Base-by-base conservation (phyloP, 2,113 vertebrate species). In the Larimichthys crocea region DNA sequence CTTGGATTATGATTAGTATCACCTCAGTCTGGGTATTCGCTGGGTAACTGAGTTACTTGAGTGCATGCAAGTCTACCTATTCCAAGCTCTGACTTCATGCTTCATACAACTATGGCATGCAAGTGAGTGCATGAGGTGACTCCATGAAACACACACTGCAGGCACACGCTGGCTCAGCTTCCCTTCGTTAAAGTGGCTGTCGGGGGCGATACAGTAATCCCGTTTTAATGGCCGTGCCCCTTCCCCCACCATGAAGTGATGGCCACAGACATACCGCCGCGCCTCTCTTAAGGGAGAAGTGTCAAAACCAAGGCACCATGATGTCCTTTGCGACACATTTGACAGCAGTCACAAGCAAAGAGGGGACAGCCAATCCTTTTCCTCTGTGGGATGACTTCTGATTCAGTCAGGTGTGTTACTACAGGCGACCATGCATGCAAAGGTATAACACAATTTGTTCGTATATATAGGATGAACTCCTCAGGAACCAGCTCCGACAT, bases 131-230 rank as follows among this genome's bases (percentile, higher is more conserved):
- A 77, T 16, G 46, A 50, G 55, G 59, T 57, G 79, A 89, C 64
- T 92, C 67, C 69, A 66, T 65, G 86, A 91, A 80, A 86, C 86
- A 44, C 76, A 82, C 83, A 79, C 79, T 84, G 65, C 60, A 85
- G 81, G 80, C 85, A 67, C 88, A 87, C 90, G 49, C 83, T 86
- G 88, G 87, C 85, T 89, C 86, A 83, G 89, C 92, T 74, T 88
- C 78, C 70, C 80, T 85, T 86, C 57, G 67, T 86, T 92, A 88
- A 92, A 89, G 91, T 92, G 84, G 88, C 86, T 90, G 91, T 93
- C 89, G 65, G 79, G 92, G 86, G 83, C 74, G 64, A 92, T 93
- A 91, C 82, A 83, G 91, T 93, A 92, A 95, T 88, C 85, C 92
- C 76, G 82, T 93, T 92, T 92, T 92, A 91, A 93, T 89, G 84